Percentiles rank a stretch among this genome's conserved stretches.
These are phyloP conservation scores for Phortica variegata DNA, from an alignment of 1,140 invertebrate genomes.

Conservation along the genomic window DNA sequence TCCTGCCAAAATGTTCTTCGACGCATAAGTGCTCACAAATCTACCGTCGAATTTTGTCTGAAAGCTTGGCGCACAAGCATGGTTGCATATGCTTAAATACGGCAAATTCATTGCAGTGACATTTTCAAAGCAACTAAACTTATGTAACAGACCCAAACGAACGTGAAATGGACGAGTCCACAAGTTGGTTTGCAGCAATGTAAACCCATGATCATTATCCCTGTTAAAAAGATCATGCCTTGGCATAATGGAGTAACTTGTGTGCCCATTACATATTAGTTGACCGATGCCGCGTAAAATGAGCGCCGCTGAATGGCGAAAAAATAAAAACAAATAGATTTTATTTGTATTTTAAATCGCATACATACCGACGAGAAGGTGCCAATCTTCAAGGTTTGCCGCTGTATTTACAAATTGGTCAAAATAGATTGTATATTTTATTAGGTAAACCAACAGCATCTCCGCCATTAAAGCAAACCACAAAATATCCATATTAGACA, in stretches of 20 bases:
- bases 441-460: conserved; percentile 31
- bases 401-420: neutral
- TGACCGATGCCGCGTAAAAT: conserved; percentile 36
- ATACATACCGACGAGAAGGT: conserved; percentile 17
- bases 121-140: conserved; percentile 11
- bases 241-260: conserved; percentile 20
- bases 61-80: conserved; percentile 31
- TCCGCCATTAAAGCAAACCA: conserved; percentile 36
- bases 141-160: conserved; percentile 27
- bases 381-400: conserved; percentile 21
- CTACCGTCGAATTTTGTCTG: conserved; percentile 29
- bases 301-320: conserved; percentile 14
- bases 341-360: no score
- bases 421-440: conserved; percentile 29
- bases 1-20: conserved; percentile 4
- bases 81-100: conserved; percentile 39
- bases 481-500: conserved; percentile 12
- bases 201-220: conserved; percentile 19
- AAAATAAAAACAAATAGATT: no score
- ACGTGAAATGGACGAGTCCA: conserved; percentile 29
- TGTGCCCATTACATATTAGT: conserved; percentile 37
- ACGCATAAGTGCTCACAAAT: conserved; percentile 19
- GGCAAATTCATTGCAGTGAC: conserved; percentile 41
- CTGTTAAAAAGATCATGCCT: no score
- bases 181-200: conserved; percentile 23